Conservation (phyloP, 37 sponge, comb jelly and placozoan species). For the Aplysina aerophoba region DNA sequence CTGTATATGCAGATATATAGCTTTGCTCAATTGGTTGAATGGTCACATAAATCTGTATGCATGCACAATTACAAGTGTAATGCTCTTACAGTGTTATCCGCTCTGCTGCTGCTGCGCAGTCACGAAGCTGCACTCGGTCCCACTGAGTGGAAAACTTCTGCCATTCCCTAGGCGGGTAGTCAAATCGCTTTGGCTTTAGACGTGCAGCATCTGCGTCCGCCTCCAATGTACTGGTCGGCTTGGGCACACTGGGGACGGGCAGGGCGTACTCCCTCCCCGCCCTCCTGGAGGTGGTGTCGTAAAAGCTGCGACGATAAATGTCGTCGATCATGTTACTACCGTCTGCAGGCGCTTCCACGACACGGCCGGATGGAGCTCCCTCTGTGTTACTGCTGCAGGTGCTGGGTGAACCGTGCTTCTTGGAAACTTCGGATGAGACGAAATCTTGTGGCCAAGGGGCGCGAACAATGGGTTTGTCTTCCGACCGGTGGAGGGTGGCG, state of each 20-base stretch:
- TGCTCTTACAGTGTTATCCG: slow-evolving; percentile 27
- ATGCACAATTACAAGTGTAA: not conserved
- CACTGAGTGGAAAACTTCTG: slow-evolving; percentile 52
- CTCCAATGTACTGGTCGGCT: slow-evolving; percentile 34
- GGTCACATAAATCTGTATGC: not conserved
- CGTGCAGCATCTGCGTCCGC: slow-evolving; percentile 24
- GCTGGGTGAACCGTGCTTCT: not conserved
- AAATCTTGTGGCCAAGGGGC: slow-evolving; percentile 49
- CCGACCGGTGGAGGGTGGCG: slow-evolving; percentile 25
- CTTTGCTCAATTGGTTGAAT: not conserved
- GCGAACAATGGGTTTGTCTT: slow-evolving; percentile 59
- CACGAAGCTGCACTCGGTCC: slow-evolving; percentile 49
- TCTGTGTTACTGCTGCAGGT: not conserved
- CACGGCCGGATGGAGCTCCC: no score
- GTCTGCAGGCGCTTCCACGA: not conserved
- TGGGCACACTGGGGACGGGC: slow-evolving; percentile 9
- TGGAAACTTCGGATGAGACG: not conserved
- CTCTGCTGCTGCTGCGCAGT: not conserved
- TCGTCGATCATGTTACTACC: not conserved
- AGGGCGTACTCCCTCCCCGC: slow-evolving; percentile 43
- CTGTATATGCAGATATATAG: not conserved
- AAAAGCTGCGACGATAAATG: not conserved
- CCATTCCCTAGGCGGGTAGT: slow-evolving; percentile 30
- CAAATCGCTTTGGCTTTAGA: not conserved
- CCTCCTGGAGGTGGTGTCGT: slow-evolving; percentile 25